Conservation (phyloP, 1,140 invertebrate species). For the Drosophila varians region DNA sequence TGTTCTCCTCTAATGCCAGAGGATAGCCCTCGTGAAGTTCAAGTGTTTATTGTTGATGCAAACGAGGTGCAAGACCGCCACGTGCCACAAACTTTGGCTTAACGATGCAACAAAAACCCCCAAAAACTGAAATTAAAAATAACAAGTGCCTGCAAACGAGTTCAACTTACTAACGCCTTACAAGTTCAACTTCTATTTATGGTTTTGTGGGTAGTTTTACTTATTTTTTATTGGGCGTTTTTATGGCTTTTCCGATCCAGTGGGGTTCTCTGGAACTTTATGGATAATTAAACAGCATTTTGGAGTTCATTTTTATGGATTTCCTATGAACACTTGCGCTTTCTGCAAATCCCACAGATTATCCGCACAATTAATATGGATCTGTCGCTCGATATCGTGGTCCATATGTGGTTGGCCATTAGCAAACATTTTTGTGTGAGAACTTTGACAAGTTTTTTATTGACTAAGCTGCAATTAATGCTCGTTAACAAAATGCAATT, state of each 20-base stretch:
- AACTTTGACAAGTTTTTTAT: constrained; percentile 9
- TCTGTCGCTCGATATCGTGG: constrained; percentile 3
- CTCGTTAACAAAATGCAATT: constrained; percentile 41
- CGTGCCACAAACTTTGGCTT: constrained; percentile 12
- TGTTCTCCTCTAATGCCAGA: background rate
- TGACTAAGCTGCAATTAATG: constrained; percentile 33
- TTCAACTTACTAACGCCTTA: constrained; percentile 18
- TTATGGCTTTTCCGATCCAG: background rate
- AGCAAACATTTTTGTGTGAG: background rate
- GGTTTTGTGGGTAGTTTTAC: background rate
- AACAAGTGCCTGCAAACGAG: constrained; percentile 30
- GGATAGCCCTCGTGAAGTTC: constrained; percentile 2
- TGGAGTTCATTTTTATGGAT: background rate
- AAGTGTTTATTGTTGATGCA: constrained; percentile 8
- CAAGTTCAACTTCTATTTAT: constrained; percentile 27
- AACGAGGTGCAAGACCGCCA: constrained; percentile 25
- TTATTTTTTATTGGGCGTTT: background rate
- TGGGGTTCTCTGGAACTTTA: background rate
- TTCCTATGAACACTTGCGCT: background rate
- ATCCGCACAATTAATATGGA: background rate
- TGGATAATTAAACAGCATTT: background rate
- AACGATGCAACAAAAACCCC: constrained; percentile 17
- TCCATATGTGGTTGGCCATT: constrained; percentile 13
- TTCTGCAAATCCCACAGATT: background rate
- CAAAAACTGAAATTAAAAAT: constrained; percentile 24